Percentiles rank a stretch among this genome's conserved stretches.
phyloP scores from a whole-genome alignment of 2,113 vertebrate genomes.

The Mus pahari region DNA sequence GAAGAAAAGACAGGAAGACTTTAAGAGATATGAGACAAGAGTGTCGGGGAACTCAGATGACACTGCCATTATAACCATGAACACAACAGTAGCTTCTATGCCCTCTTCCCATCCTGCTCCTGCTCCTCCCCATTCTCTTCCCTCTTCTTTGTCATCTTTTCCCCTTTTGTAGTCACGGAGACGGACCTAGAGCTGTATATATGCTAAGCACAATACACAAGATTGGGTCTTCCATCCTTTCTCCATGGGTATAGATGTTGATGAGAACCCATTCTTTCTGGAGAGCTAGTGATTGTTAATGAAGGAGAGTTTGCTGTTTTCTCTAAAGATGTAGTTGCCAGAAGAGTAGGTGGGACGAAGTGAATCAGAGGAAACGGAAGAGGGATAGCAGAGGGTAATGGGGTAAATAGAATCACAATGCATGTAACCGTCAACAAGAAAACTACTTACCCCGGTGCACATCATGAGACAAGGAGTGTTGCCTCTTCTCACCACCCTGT shows the following conservation, averaged over 20 bases:
- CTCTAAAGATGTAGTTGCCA: background rate
- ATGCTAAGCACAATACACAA: background rate
- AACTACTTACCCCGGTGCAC: background rate
- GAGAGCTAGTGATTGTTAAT: background rate
- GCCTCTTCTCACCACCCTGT: background rate
- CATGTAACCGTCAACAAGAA: too few relatives aligned
- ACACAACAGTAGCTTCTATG: background rate
- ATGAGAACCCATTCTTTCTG: background rate
- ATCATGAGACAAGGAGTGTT: background rate
- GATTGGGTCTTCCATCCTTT: background rate
- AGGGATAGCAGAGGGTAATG: background rate
- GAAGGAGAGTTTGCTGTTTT: background rate
- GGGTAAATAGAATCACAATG: background rate
- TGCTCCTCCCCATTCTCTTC: too few relatives aligned
- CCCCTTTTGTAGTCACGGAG: background rate
- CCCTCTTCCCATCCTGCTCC: background rate
- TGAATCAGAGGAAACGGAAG: background rate
- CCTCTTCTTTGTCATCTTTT: background rate
- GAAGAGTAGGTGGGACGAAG: background rate
- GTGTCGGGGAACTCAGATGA: background rate
- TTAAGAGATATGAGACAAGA: background rate
- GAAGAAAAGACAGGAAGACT: background rate
- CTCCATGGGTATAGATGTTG: background rate
- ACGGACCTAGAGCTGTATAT: background rate
- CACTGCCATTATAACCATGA: background rate